Percentiles rank a stretch among this genome's conserved stretches.
These are phyloP conservation scores for Acrossocheilus fasciatus DNA, from an alignment of 2,797 vertebrate species.

Conservation along the genomic window DNA sequence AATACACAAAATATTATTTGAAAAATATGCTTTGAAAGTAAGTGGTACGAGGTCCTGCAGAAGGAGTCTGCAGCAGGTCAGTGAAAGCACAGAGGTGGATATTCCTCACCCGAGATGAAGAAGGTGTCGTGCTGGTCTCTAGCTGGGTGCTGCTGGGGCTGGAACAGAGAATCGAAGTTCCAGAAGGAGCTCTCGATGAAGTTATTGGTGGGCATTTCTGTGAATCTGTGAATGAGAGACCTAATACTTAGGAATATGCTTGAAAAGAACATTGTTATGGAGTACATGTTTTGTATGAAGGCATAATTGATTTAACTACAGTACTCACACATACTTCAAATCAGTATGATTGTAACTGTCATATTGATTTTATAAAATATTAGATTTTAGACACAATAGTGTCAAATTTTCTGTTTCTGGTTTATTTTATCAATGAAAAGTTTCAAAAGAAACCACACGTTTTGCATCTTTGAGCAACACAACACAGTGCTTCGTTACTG, in stretches of 20 bases:
- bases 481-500: fast-evolving
- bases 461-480: not conserved
- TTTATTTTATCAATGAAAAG: not conserved
- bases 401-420: not conserved
- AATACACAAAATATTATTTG: not conserved
- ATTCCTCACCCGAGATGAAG: slow-evolving; percentile 86
- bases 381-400: not conserved
- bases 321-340: not conserved
- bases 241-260: not conserved
- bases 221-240: slow-evolving; percentile 78
- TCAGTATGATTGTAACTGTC: not conserved
- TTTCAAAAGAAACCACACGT: not conserved
- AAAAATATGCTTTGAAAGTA: not conserved
- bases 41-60: not conserved
- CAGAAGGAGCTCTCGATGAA: slow-evolving; percentile 97
- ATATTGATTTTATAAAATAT: not conserved
- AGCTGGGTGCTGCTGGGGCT: slow-evolving; percentile 95
- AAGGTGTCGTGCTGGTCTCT: slow-evolving; percentile 96
- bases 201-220: slow-evolving; percentile 95
- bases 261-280: not conserved
- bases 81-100: not conserved
- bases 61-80: not conserved
- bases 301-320: not conserved
- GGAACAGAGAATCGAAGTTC: slow-evolving; percentile 95
- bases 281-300: not conserved